Conservation (phyloP, 1,140 invertebrate genomes). For the Trichoplusia ni region DNA sequence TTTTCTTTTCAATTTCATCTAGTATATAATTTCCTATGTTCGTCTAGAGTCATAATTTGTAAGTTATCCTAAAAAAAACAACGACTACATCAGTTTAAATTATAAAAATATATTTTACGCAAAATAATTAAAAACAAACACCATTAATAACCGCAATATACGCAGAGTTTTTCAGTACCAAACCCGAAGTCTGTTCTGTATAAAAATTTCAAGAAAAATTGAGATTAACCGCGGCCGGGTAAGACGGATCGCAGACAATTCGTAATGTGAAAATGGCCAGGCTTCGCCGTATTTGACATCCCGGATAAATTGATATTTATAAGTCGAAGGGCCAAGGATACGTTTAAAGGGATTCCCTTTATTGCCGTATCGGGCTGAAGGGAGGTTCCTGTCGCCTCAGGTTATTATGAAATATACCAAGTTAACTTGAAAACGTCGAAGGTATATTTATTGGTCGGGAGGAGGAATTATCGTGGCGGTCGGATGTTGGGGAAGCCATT, state of each 20-base stretch:
- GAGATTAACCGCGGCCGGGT: conserved; percentile 51
- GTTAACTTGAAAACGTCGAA: conserved; percentile 77
- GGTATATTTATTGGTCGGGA: conserved; percentile 74
- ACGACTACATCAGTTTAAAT: background rate
- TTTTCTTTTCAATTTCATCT: too few relatives aligned
- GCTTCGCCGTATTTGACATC: conserved; percentile 70
- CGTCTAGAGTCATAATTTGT: too few relatives aligned
- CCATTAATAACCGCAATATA: conserved; percentile 31
- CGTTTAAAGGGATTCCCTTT: conserved; percentile 79
- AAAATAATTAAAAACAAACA: conserved; percentile 31
- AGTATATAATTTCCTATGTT: too few relatives aligned
- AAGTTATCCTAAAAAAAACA: background rate
- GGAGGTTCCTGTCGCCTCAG: conserved; percentile 70
- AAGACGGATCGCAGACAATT: conserved; percentile 64
- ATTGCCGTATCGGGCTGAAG: conserved; percentile 64
- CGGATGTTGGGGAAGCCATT: conserved; percentile 75
- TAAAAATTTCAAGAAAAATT: conserved; percentile 67
- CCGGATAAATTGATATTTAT: conserved; percentile 81
- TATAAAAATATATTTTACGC: conserved; percentile 25
- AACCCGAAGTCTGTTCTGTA: conserved; percentile 46
- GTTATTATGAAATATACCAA: conserved; percentile 78
- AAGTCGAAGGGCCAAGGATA: conserved; percentile 71
- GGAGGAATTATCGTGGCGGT: conserved; percentile 70
- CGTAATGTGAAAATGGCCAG: conserved; percentile 69
- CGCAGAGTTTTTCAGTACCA: conserved; percentile 26